Conservation (phyloP, 2,113 vertebrate genomes). For the Spizaetus ornatus region DNA sequence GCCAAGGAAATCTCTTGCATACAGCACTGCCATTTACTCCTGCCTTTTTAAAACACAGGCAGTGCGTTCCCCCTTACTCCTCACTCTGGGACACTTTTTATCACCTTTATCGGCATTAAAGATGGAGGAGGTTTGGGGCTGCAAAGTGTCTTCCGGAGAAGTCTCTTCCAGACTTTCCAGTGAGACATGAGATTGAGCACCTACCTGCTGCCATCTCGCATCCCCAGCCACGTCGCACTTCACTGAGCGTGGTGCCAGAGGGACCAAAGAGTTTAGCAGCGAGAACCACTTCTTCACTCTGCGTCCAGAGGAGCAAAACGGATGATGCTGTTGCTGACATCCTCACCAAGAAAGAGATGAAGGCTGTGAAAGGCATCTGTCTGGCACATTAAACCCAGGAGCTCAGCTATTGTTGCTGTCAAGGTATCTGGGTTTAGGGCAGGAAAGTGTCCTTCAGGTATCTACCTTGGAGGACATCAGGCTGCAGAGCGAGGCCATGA, state of each 20-base stretch:
- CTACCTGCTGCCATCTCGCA: neutral
- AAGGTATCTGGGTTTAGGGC: neutral
- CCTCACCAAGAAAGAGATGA: neutral
- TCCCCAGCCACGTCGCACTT: neutral
- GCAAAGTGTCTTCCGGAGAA: neutral
- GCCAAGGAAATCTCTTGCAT: neutral
- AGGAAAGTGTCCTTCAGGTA: neutral
- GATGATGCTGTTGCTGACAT: neutral
- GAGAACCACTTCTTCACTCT: neutral
- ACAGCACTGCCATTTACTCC: neutral
- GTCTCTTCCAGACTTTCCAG: neutral
- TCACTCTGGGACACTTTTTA: neutral
- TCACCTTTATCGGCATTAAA: neutral
- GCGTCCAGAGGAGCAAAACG: neutral
- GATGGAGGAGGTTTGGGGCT: neutral
- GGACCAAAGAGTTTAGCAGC: neutral
- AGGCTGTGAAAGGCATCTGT: neutral
- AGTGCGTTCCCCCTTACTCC: neutral
- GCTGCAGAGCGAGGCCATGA: neutral
- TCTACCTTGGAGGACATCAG: neutral
- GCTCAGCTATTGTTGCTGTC: neutral
- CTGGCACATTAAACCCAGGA: neutral
- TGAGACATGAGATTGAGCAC: neutral
- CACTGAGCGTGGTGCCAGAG: neutral
- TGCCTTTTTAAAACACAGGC: neutral